Evolutionary conservation across 2,113 vertebrate species (phyloP).

Genomic region (rat (Rattus norvegicus)): DNA sequence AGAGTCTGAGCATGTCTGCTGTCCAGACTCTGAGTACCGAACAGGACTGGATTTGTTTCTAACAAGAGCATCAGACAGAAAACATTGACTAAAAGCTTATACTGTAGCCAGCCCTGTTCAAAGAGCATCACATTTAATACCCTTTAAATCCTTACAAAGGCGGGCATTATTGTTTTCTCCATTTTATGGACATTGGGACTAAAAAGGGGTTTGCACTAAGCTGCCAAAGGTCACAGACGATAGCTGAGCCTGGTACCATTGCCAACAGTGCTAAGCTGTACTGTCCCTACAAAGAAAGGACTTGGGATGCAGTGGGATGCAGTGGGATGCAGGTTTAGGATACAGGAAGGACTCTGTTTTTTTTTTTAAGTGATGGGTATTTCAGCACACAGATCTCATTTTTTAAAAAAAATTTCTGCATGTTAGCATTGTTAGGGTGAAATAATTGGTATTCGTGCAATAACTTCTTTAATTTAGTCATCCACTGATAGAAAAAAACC

Average conservation of each 20-base stretch:
- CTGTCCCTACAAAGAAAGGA: not conserved
- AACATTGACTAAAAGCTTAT: not conserved
- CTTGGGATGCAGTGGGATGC: not conserved
- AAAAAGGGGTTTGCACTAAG: not conserved
- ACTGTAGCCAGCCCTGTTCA: not conserved
- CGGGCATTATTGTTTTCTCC: constrained; percentile 13
- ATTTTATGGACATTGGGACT: not conserved
- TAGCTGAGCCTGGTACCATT: not conserved
- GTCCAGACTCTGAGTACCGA: not conserved
- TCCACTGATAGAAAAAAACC: not conserved
- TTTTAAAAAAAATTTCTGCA: not conserved
- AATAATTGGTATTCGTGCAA: not conserved
- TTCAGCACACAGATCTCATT: not conserved
- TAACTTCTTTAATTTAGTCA: constrained; percentile 23
- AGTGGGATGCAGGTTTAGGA: not conserved
- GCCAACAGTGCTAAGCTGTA: not conserved
- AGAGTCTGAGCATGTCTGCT: not conserved
- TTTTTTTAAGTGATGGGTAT: not conserved
- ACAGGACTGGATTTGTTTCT: not conserved
- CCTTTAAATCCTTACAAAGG: not conserved
- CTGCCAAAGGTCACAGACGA: not conserved
- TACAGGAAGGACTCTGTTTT: not conserved
- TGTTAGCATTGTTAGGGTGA: not conserved
- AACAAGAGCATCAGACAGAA: constrained; percentile 11
- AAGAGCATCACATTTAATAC: not conserved